Evolutionary conservation across 2,113 vertebrate genomes (phyloP).

Genomic region (Microtus richardsoni): DNA sequence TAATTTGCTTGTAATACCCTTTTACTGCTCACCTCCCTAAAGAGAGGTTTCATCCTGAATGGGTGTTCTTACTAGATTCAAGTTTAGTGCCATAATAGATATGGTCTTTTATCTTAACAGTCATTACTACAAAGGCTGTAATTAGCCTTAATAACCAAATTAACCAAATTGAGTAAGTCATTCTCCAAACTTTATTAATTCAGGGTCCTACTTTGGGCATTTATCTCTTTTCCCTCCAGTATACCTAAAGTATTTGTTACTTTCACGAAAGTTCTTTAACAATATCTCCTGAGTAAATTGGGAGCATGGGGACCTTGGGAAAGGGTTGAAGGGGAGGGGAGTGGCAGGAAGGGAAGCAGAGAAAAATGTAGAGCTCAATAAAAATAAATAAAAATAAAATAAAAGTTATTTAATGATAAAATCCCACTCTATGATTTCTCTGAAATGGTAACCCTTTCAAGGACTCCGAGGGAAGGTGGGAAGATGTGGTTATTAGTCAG

Average conservation of each 20-base stretch:
- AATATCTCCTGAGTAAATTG: too few relatives aligned
- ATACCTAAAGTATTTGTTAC: conserved; percentile 44
- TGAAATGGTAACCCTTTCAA: conserved; percentile 55
- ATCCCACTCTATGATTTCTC: conserved; percentile 46
- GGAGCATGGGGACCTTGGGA: too few relatives aligned
- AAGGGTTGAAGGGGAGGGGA: too few relatives aligned
- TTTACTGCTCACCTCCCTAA: conserved; percentile 58
- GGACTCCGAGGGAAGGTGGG: neutral
- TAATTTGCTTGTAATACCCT: conserved; percentile 62
- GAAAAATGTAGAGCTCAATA: too few relatives aligned
- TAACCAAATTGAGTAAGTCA: conserved; percentile 73
- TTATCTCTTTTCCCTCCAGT: conserved; percentile 62
- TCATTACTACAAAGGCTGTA: conserved; percentile 67
- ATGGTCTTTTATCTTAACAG: conserved; percentile 72
- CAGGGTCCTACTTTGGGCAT: conserved; percentile 54
- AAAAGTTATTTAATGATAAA: conserved; percentile 64
- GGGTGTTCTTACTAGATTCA: conserved; percentile 66
- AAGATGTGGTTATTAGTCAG: neutral
- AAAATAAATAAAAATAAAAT: too few relatives aligned
- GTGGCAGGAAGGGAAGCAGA: too few relatives aligned
- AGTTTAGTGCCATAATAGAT: conserved; percentile 67
- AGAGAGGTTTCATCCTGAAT: conserved; percentile 70
- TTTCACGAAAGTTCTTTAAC: conserved; percentile 63
- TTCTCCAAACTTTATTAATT: conserved; percentile 78
- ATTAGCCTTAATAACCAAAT: conserved; percentile 78